Evolutionary conservation across 2,888 invertebrate species (phyloP).

Genomic region (Yponomeuta evonymella): DNA sequence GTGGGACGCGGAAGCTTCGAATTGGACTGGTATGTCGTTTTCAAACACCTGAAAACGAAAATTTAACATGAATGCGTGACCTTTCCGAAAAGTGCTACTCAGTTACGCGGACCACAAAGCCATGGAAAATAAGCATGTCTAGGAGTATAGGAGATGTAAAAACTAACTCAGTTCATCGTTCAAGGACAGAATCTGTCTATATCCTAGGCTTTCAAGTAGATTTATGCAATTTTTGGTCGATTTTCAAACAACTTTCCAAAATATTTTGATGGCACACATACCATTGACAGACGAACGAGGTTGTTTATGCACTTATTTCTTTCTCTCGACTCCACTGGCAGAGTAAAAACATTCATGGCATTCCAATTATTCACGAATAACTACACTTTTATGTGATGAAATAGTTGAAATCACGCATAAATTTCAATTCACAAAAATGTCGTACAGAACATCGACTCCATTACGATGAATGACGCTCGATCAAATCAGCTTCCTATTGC

Average conservation of each 20-base stretch:
- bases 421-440: constrained; percentile 44
- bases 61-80: constrained; percentile 55
- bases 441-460: constrained; percentile 75
- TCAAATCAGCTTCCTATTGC: constrained; percentile 56
- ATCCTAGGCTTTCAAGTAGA: background rate
- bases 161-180: background rate
- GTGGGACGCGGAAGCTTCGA: background rate
- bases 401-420: constrained; percentile 43
- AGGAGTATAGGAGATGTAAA: background rate
- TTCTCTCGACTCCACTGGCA: constrained; percentile 54
- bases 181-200: background rate
- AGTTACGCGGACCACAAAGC: constrained; percentile 75
- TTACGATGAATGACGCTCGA: constrained; percentile 80
- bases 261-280: constrained; percentile 77
- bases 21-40: background rate
- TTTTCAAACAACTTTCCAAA: constrained; percentile 71
- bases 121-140: constrained; percentile 32
- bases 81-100: constrained; percentile 69
- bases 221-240: constrained; percentile 29
- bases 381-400: constrained; percentile 54
- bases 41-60: constrained; percentile 13
- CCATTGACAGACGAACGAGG: constrained; percentile 59
- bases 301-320: constrained; percentile 50
- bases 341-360: constrained; percentile 48
- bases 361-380: constrained; percentile 47